Base-by-base conservation (phyloP, 2,888 invertebrate species). In the Drosophila prolongata region DNA sequence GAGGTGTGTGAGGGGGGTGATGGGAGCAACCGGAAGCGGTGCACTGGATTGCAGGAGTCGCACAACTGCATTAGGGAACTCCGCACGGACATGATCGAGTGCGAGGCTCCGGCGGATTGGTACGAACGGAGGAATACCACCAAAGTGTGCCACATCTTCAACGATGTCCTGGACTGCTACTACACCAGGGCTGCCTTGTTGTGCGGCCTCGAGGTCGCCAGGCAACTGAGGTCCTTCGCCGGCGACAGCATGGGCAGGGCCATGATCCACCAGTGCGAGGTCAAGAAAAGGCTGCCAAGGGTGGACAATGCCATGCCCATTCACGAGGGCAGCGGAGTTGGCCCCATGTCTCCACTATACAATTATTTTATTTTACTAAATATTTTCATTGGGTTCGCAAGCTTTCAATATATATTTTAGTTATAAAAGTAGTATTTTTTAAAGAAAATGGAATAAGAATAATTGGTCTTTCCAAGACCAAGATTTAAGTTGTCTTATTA, bases 91-190 rank as follows among this genome's bases (percentile, higher is more conserved):
- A 93, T 93, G 77, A 92, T 93, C 50, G 92, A 93, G 71, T 94
- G 94, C 74, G 92, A 92, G 75, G 94, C 93, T 0, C 91, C 93
- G 5, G 91, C 93, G 2, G 94, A 94, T 87, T 94, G 94, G 94
- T 93, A 92, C 70, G 94, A 94, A 87, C 91, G 92, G 54, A 78
- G 85, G 24, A 92, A 93, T 61, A 76, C 89, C 40, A 77, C 82
- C n/a, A 85, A 90, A 60, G 90, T 93, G 34, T 94, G 94, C 89
- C 90, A 90, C 92, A 67, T 40, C 38, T 94, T 93, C 75, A 93
- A 93, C 77, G 91, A 92, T 30, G 92, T 94, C 44, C 79, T 93
- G 3, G 93, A 94, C 70, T 94, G 94, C 78, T 93, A 93, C 73
- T 94, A 93, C 65, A 91, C 92, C 8, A 93, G 93, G 85, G 91